Evolutionary conservation across 2,888 invertebrate species (phyloP).

Genomic region (Eilema depressum): DNA sequence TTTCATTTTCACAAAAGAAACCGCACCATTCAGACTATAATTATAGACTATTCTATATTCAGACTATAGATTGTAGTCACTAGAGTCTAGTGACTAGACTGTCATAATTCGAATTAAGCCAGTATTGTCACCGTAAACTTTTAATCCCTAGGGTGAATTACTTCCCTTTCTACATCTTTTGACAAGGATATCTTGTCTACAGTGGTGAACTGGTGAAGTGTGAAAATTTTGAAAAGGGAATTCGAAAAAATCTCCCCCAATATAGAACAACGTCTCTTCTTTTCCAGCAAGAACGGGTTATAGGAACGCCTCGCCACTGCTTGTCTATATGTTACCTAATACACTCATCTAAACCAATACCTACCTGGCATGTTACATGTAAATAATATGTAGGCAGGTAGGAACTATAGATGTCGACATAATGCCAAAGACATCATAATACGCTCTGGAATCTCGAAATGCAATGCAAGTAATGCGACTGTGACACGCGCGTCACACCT

Average conservation of each 20-base stretch:
- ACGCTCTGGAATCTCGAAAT: neutral
- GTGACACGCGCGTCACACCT: neutral
- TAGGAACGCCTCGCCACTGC: too few species aligned
- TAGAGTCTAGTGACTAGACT: too few species aligned
- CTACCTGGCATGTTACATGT: neutral
- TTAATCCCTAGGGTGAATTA: neutral
- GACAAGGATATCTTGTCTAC: neutral
- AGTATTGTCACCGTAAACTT: neutral
- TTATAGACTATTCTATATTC: too few species aligned
- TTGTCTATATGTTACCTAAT: too few species aligned
- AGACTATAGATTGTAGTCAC: too few species aligned
- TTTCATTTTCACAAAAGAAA: neutral
- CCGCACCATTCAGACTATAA: neutral
- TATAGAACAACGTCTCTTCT: too few species aligned
- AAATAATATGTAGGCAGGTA: too few species aligned
- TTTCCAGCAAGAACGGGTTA: too few species aligned
- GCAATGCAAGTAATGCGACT: conserved; percentile 2
- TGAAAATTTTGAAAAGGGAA: too few species aligned
- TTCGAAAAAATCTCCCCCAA: too few species aligned
- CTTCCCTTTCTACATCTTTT: neutral
- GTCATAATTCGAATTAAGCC: neutral
- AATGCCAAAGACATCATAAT: neutral
- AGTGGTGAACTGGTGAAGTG: too few species aligned
- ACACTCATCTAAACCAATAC: neutral
- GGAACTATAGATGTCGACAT: neutral